Evolutionary conservation across 1,140 invertebrate species (phyloP), one percentile per base, ranked within the genome.

Genomic region (Drosophila bipectinata): DNA sequence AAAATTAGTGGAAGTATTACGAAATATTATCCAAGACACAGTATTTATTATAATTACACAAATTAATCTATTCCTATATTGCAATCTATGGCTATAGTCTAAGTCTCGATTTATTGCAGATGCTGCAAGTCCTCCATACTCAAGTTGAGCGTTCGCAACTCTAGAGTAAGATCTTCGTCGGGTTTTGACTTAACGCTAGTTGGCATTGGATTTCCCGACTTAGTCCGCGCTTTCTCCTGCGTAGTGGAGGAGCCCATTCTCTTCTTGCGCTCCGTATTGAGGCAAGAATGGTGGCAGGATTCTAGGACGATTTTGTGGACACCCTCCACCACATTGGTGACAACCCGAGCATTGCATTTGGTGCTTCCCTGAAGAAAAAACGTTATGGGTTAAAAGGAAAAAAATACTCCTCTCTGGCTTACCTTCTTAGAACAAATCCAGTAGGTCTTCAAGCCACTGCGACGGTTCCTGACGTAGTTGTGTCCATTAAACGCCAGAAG

Each of bases 371-470:
- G 12, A 49, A 26, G 6, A 18, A 12, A 3, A 30, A 24, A 7
- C 12, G 44, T 12, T 12, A 12, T 41, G 32, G 18, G 26, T 49
- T 6, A 34, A 32, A 52, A 61, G 54, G 30, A 55, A 41, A 44
- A 15, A 28, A 3, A 10, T 4, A 15, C 4, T 15, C 39, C 6
- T 44, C 4, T n/a, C 12, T 37, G 34, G 14, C 62, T 67, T n/a
- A 92, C 91, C 80, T 91, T 92, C 47, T 91, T 91, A 7, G 89
- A 87, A 53, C 90, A 92, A 57, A 92, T 91, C 91, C 90, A 92
- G 58, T 92, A 91, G 3, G 87, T 92, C 47, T 91, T 92, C 1
- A 85, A 59, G 4, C 82, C 88, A 18, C 80, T 90, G 21, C 79
- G 69, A 45, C 91, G 72, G 68, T 92, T 92, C 34, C 79, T 68